Evolutionary conservation across 2,797 vertebrate species (phyloP).

Genomic region (Anas bahamensis): DNA sequence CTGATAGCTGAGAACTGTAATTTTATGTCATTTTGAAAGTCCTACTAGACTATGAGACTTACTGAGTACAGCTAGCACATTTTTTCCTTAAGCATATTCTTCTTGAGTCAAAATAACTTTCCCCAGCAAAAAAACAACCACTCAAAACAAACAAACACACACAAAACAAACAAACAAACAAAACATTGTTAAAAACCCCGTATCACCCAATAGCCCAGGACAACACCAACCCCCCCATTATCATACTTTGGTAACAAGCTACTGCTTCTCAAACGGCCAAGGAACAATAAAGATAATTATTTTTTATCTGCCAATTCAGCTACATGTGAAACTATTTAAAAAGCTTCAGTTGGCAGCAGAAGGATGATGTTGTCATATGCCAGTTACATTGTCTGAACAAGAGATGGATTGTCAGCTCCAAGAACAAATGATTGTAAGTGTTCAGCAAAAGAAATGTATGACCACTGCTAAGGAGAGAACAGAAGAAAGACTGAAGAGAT

Average conservation of each 20-base stretch:
- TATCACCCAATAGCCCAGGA: not conserved
- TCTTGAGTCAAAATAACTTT: not conserved
- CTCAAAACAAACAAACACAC: not conserved
- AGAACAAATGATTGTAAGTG: not conserved
- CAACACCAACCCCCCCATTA: not conserved
- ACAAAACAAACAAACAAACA: no score
- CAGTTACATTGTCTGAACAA: not conserved
- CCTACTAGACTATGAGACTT: not conserved
- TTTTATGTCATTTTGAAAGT: not conserved
- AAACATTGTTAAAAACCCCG: not conserved
- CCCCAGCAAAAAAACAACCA: not conserved
- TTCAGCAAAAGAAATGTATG: not conserved
- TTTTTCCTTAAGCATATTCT: not conserved
- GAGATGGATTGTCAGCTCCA: not conserved
- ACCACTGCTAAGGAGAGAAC: not conserved
- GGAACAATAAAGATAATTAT: not conserved
- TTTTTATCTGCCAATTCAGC: not conserved
- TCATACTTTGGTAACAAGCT: not conserved
- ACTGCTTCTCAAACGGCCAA: not conserved
- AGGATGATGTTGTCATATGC: not conserved
- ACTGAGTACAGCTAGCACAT: not conserved
- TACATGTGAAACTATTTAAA: not conserved
- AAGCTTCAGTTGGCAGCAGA: not conserved
- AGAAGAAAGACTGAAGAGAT: not conserved
- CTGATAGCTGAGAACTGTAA: not conserved